Evolutionary conservation across 2,888 invertebrate species (phyloP).

Genomic region (Eurois occulta): DNA sequence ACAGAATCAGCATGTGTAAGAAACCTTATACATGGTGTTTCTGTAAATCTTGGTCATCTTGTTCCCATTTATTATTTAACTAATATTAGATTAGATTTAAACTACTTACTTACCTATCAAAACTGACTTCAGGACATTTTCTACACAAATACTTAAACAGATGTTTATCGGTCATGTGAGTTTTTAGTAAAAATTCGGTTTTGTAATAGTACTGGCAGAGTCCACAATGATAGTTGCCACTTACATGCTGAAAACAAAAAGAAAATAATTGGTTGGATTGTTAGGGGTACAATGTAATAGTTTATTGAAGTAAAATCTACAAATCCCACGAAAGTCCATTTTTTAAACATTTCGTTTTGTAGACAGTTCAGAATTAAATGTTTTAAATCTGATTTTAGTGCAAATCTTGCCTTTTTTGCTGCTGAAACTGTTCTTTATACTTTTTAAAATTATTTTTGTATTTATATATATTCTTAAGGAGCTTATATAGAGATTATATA

Average conservation of each 20-base stretch:
- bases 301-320: neutral
- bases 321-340: neutral
- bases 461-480: no score
- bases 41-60: neutral
- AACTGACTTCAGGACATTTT: constrained; percentile 85
- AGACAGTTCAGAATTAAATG: no score
- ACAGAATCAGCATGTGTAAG: neutral
- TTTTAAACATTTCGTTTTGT: no score
- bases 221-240: constrained; percentile 80
- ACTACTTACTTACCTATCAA: constrained; percentile 80
- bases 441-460: neutral
- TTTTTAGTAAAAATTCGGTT: constrained; percentile 83
- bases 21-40: no score
- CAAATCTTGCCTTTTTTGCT: neutral
- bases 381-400: neutral
- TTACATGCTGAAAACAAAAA: constrained; percentile 76
- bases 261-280: neutral
- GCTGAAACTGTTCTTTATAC: neutral
- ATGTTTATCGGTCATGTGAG: constrained; percentile 85
- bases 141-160: constrained; percentile 87
- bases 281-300: neutral
- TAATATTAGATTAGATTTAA: neutral
- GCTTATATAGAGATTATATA: no score
- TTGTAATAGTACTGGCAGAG: constrained; percentile 84
- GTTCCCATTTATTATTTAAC: neutral